Base-by-base conservation (phyloP, 2,113 vertebrate species). In the Prunella fulvescens region DNA sequence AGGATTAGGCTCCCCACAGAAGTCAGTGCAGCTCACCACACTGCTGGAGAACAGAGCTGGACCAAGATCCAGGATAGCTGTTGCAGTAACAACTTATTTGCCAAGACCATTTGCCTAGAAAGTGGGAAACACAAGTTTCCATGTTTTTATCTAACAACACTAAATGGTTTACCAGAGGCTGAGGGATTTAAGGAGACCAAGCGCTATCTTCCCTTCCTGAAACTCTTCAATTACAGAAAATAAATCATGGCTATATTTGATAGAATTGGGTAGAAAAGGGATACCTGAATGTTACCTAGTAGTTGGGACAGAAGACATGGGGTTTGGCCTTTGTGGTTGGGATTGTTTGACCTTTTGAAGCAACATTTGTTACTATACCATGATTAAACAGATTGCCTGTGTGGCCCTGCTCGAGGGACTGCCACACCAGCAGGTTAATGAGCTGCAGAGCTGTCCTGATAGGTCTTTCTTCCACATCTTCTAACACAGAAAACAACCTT, bases 1-100 rank as follows among this genome's bases (percentile, higher is more conserved):
- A 33, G 28, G 19, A 12, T 37, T 6, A 33, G 66, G 35, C 23
- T 74, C 33, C 44, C 31, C 37, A 26, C 11, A 20, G 15, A 47
- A 47, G 39, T 7, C 1, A 1, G 26, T 3, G 6, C 44, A 51
- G 74, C 71, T 42, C 65, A 51, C 24, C 0, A 5, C 1, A 1
- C 37, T 35, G 51, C 73, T 71, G 73, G 51, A 87, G 56, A 53
- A 33, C 22, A 11, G 33, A 71, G n/a, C 22, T 57, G 64, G 64
- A 39, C 15, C 10, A 29, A 73, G 25, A 57, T 14, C 23, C 20
- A 40, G 35, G 24, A 33, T 53, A 39, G 58, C 19, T 54, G 23
- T 11, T 23, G 50, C 69, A 74, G 14, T 37, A 62, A 61, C 19
- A 88, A 71, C 31, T 65, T 61, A 45, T 4, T 81, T 35, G 15